Conservation (phyloP, 2,888 invertebrate genomes). For the Amblyjoppa fuscipennis region DNA sequence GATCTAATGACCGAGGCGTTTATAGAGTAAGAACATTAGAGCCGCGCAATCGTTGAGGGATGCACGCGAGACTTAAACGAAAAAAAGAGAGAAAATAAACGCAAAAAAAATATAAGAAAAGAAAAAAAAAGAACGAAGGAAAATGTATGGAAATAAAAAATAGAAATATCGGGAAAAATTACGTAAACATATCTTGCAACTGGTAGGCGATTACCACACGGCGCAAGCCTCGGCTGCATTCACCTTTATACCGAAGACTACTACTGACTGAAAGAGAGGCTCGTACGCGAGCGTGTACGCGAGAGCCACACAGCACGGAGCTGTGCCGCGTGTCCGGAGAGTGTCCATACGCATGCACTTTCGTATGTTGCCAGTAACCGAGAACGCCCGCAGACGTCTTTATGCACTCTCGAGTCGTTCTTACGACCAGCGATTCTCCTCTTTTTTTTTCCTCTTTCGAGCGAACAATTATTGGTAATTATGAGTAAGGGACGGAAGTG, state of each 20-base stretch:
- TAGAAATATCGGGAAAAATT: constrained; percentile 76
- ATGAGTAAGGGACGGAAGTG: neutral
- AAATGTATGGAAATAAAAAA: neutral
- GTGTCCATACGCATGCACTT: constrained; percentile 35
- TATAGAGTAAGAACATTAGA: constrained; percentile 31
- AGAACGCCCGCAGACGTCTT: constrained; percentile 24
- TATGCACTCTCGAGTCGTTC: constrained; percentile 7
- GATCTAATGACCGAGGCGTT: constrained; percentile 53
- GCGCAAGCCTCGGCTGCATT: constrained; percentile 69
- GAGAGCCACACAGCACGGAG: constrained; percentile 26
- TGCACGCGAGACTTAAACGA: constrained; percentile 34
- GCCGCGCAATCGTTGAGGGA: constrained; percentile 40
- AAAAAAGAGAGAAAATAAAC: constrained; percentile 5
- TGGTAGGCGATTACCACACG: constrained; percentile 78
- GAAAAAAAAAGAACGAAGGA: neutral
- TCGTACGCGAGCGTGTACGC: constrained; percentile 31
- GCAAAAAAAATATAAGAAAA: neutral
- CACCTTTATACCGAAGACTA: constrained; percentile 72
- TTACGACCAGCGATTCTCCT: neutral
- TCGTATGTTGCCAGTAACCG: constrained; percentile 26
- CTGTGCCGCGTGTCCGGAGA: neutral
- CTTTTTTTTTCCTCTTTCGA: neutral
- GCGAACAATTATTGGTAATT: neutral
- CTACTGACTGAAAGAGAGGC: constrained; percentile 64
- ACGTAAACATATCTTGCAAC: constrained; percentile 82